Evolutionary conservation across 1,140 invertebrate genomes (phyloP).

Genomic region (Pentalonia nigronervosa): DNA sequence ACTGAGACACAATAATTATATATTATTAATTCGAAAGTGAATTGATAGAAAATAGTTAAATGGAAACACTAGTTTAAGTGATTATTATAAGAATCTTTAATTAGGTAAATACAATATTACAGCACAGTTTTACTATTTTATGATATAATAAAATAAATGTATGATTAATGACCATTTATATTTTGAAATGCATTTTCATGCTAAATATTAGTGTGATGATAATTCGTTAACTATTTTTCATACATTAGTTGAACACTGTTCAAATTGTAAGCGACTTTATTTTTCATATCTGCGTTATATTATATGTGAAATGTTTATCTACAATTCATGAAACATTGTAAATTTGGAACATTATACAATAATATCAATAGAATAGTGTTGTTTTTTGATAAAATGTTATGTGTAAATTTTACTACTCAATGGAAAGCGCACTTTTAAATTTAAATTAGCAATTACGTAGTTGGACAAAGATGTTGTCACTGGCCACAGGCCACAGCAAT

Average conservation of each 20-base stretch:
- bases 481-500: neutral
- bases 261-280: neutral
- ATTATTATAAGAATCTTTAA: neutral
- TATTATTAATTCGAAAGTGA: neutral
- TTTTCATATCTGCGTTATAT: neutral
- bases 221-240: neutral
- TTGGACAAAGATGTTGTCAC: neutral
- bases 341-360: neutral
- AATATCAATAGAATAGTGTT: neutral
- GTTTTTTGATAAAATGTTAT: neutral
- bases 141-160: neutral
- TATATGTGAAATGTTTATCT: neutral
- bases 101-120: neutral
- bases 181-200: neutral
- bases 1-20: neutral
- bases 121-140: neutral
- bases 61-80: neutral
- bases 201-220: neutral
- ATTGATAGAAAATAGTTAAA: neutral
- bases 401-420: neutral
- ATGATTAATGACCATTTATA: neutral
- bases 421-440: neutral
- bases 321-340: neutral
- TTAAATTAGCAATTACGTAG: neutral
- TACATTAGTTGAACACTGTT: neutral